Evolutionary conservation across 2,797 vertebrate species (phyloP).

Genomic region (Oryzias sinensis): DNA sequence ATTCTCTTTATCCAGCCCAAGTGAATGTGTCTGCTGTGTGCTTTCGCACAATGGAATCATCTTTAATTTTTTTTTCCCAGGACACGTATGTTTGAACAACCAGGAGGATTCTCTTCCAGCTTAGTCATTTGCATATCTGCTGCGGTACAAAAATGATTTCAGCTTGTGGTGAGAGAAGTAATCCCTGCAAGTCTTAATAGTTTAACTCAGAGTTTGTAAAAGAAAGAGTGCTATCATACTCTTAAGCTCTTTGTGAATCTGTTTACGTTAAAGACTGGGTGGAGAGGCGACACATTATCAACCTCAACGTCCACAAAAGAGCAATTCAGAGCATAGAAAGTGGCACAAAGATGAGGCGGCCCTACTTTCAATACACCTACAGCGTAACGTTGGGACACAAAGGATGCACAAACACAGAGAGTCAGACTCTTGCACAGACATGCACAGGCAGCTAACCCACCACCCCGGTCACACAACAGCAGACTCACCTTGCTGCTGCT

Average conservation of each 20-base stretch:
- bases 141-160: slow-evolving; percentile 51
- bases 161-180: slow-evolving; percentile 13
- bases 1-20: no score
- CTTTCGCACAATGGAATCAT: neutral
- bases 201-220: slow-evolving; percentile 6
- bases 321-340: slow-evolving; percentile 33
- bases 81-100: slow-evolving; percentile 44
- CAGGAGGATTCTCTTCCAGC: slow-evolving; percentile 12
- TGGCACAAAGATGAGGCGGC: slow-evolving; percentile 42
- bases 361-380: slow-evolving; percentile 38
- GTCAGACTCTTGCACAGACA: slow-evolving; percentile 32
- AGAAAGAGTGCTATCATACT: slow-evolving; percentile 16
- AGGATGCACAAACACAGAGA: slow-evolving; percentile 49
- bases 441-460: slow-evolving; percentile 17
- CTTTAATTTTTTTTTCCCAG: slow-evolving; percentile 17
- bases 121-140: slow-evolving; percentile 57
- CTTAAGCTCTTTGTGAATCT: slow-evolving; percentile 7
- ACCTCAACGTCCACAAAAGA: slow-evolving; percentile 46
- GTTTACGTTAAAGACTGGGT: slow-evolving; percentile 39
- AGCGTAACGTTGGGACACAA: slow-evolving; percentile 47
- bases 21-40: no score
- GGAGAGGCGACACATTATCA: slow-evolving; percentile 39
- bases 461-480: neutral
- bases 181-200: slow-evolving; percentile 15
- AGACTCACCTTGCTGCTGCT: slow-evolving; percentile 81